Conservation (phyloP, 2,113 vertebrate species). For the Kryptolebias marmoratus region DNA sequence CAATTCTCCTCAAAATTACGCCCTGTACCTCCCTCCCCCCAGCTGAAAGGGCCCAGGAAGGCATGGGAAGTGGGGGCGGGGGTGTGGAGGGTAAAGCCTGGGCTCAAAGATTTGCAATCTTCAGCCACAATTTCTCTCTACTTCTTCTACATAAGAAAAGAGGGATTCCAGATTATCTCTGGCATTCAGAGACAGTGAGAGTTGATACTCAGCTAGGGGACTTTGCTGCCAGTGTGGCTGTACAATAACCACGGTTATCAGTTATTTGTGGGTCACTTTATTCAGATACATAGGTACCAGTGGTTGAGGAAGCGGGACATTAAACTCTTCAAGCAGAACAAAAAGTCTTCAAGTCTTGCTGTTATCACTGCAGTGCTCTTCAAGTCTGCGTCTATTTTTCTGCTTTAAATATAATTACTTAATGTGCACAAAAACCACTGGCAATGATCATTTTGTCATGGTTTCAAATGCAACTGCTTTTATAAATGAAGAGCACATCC, state of each 20-base stretch:
- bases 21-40: not conserved
- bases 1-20: constrained; percentile 21
- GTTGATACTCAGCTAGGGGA: constrained; percentile 68
- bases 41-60: constrained; percentile 2
- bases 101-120: constrained; percentile 72
- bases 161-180: constrained; percentile 81
- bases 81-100: constrained; percentile 50
- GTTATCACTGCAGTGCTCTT: no score
- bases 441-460: no score
- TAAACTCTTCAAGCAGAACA: not conserved
- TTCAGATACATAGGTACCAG: not conserved
- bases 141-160: constrained; percentile 78
- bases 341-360: not conserved
- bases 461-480: no score
- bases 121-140: constrained; percentile 58
- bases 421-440: no score
- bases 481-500: no score
- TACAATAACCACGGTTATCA: constrained; percentile 69
- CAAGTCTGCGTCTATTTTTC: no score
- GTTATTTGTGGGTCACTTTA: constrained; percentile 49
- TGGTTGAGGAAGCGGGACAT: not conserved
- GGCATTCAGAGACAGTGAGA: constrained; percentile 69
- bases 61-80: constrained; percentile 9
- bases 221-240: constrained; percentile 56
- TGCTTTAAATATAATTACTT: no score